Evolutionary conservation across 2,888 invertebrate genomes (phyloP), one percentile per base, ranked within the genome.

Genomic region (Limnephilus auricula): DNA sequence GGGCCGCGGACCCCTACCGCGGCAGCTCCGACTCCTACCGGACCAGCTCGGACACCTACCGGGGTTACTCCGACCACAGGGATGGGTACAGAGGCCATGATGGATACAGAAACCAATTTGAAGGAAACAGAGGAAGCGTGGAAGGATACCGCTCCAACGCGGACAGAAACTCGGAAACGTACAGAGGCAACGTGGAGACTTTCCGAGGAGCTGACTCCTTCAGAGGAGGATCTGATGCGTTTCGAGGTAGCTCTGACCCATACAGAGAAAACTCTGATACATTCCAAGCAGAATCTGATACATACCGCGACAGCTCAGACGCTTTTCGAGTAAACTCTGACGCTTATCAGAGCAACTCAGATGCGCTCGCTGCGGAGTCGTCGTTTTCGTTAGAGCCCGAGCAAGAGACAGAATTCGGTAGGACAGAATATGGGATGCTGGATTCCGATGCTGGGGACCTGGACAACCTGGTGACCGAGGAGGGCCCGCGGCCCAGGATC

Each of bases 401-500:
- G 93, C 90, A 79, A n/a, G 92, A 92, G 12, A 89, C 85, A 31
- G 89, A 84, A 25, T 85, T 89, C 12, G 91, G 89, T 18, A 82
- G 83, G 30, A 40, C 78, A 9, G 82, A 80, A 25, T 65, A 65
- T 6, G 50, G 50, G 50, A 65, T 65, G 50, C 83, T 83, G 32
- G 89, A 89, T 31, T 84, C 34, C 25, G 89, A 89, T 13, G 89
- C 65, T 1, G 90, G 90, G 6, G 90, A 90, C 34, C 87, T 87
- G 89, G 91, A 93, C 93, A 94, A 94, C 93, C 93, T 93, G 87
- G 93, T 93, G 91, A 93, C 93, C 88, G 93, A 93, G 40, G 93
- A 93, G 45, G 90, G 92, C 85, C 91, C 89, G 78, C 92, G 91
- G 78, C 90, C 86, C 78, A 93, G 92, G 80, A 90, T 93, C 1